Base-by-base conservation (phyloP, 2,797 vertebrate genomes). In the Trachurus trachurus region DNA sequence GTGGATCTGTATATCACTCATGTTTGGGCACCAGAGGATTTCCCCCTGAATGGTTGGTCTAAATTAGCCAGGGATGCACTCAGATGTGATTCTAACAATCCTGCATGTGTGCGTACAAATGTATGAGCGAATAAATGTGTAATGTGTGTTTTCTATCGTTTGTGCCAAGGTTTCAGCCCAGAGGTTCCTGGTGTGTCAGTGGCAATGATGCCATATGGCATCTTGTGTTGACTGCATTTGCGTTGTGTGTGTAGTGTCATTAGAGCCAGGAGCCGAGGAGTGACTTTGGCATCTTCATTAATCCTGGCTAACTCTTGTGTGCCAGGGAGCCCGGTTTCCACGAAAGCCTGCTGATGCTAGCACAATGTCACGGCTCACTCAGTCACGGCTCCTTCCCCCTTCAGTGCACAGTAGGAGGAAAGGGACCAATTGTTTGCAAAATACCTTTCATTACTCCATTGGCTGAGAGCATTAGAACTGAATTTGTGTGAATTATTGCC, bases 221-320 rank as follows among this genome's bases (percentile, higher is more conserved):
- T 83, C 78, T 81, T 74, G 83, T 91, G 91, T 93, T 78, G 83
- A 85, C 84, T 76, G 84, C 85, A 56, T 88, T 88, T 75, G 87
- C 82, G 57, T 88, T 49, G 56, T 84, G 78, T 85, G 90, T 89
- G 92, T 88, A 84, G 80, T 68, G 82, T 90, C 92, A 94, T 95
- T 95, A 94, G 88, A 90, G 91, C 84, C 87, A 80, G 89, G 83
- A 93, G 83, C 90, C 81, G 65, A 91, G 84, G 85, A 90, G 82
- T 78, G 80, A 88, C 89, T 89, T 73, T 91, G 90, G 90, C 93
- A 91, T 94, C 93, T 95, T 93, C 95, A 95, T 95, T 95, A 95
- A 93, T 93, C 91, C 90, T 72, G 77, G 67, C 91, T 93, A 90
- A 93, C 91, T 90, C 92, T 88, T 76, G 80, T 80, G 87, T 87